phyloP scores from a whole-genome alignment of 1,140 invertebrate genomes.

The Saccostrea echinata region DNA sequence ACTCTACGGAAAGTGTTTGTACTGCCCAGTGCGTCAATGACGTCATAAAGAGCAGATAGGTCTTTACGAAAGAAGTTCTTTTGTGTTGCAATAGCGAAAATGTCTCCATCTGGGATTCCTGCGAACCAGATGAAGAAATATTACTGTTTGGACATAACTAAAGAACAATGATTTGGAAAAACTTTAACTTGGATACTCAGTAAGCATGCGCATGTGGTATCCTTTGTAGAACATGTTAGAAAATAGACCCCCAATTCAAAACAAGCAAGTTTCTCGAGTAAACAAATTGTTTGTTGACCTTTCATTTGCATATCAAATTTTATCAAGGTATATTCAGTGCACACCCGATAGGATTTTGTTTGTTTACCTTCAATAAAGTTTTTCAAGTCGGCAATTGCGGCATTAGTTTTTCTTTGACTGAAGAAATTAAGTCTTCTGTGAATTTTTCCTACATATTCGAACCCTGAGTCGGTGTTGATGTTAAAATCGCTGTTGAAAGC shows the following conservation, averaged over 20 bases:
- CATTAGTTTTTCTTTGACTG: neutral
- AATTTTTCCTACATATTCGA: neutral
- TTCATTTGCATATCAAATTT: too few relatives aligned
- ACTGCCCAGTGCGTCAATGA: neutral
- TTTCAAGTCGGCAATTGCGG: neutral
- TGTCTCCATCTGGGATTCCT: slow-evolving; percentile 29
- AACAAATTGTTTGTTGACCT: too few relatives aligned
- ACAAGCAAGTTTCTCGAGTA: too few relatives aligned
- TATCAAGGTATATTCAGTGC: too few relatives aligned
- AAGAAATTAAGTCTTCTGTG: neutral
- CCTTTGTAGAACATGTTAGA: too few relatives aligned
- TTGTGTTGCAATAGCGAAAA: slow-evolving; percentile 29
- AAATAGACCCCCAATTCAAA: too few relatives aligned
- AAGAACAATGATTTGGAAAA: too few relatives aligned
- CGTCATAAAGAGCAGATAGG: neutral
- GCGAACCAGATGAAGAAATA: neutral
- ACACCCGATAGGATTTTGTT: too few relatives aligned
- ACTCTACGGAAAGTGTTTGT: neutral
- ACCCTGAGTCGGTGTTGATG: neutral
- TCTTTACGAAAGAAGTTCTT: neutral
- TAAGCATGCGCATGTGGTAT: too few relatives aligned
- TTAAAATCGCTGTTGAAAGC: neutral
- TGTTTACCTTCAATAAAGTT: neutral
- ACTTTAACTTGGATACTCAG: too few relatives aligned
- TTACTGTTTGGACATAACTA: too few relatives aligned